Base-by-base conservation (phyloP, 2,888 invertebrate species). In the Lithophane leautieri region DNA sequence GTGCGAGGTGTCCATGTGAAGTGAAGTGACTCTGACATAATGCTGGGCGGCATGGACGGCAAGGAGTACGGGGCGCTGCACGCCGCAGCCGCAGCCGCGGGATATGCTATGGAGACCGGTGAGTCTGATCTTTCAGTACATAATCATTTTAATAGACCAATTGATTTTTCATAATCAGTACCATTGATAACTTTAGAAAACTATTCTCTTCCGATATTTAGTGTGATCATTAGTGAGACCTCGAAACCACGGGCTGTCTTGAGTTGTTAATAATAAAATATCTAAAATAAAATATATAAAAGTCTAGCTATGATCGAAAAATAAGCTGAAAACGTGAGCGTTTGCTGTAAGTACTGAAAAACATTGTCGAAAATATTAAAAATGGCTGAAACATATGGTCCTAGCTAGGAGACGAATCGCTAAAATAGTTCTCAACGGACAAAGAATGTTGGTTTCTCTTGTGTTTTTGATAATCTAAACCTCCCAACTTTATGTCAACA, bases 51-150 rank as follows among this genome's bases (percentile, higher is more conserved):
- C 67, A 96, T 96, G 96, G 96, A 96, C 90, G 96, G 96, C 88
- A 96, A 96, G 93, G 96, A 96, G 92, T 96, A 96, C 92, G 96
- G 96, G 82, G 95, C 96, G 92, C 94, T 96, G 93, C 96, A 96
- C 82, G 96, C 95, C 40, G 95, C 95, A 69, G 95, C 95, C 77
- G 95, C 95, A 76, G 95, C 95, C 78, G 95, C 95, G 4, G 93
- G 94, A 0, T 96, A 96, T 90, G 90, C 95, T 60, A 95, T 96
- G 95, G 96, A 96, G 4, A 81, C 93, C 72, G 95, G 96, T 95
- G 79, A 92, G 94, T 90, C n/a, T 9, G 19, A n/a, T 4, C 12
- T 56, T 40, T 6, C 56, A 42, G 11, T 58, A 22, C n/a, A 19
- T 4, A 9, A 8, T 12, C 12, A 28, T 52, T 63, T 34, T 14